Conservation (phyloP, 35 echinoderm and acorn worm species). For the Apostichopus californicus region DNA sequence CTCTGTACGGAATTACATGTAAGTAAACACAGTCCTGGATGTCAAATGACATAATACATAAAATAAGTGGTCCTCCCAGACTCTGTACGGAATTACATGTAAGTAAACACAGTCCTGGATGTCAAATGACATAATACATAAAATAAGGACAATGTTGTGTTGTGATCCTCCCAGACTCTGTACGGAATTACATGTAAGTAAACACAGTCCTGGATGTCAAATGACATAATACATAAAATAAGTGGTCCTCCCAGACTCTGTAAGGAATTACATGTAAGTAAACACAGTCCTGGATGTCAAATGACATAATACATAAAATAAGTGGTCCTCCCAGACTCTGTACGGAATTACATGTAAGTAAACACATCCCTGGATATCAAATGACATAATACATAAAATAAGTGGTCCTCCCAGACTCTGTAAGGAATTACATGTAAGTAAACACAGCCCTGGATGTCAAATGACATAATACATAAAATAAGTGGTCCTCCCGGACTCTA, state of each 20-base stretch:
- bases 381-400: conserved; percentile 7
- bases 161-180: conserved; percentile 90
- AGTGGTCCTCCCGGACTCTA: conserved; percentile 91
- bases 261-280: conserved; percentile 99
- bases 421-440: conserved; percentile 99
- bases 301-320: conserved; percentile 7
- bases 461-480: conserved; percentile 36
- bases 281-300: no score
- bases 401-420: conserved; percentile 90
- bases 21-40: no score
- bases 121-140: no score
- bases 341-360: conserved; percentile 99
- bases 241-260: conserved; percentile 91
- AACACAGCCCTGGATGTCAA: no score
- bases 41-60: no score
- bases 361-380: no score
- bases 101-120: no score
- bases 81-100: no score
- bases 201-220: no score
- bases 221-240: conserved; percentile 9
- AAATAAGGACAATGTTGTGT: conserved; percentile 95
- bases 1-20: no score
- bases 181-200: conserved; percentile 99
- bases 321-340: conserved; percentile 91
- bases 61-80: no score